Conservation (phyloP, 2,797 vertebrate genomes). For the Lagorchestes hirsutus region DNA sequence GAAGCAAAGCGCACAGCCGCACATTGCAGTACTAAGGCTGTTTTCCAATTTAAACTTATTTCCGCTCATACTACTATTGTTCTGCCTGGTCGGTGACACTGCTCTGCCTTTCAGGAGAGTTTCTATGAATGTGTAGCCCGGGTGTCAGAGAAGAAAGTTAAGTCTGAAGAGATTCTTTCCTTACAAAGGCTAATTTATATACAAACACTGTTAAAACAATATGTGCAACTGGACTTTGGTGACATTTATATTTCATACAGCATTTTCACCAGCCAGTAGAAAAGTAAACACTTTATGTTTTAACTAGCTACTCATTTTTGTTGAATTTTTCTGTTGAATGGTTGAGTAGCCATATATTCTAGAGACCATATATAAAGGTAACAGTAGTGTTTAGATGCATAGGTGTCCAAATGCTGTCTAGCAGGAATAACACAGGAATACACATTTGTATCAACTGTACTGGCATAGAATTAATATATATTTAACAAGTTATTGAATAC, state of each 20-base stretch:
- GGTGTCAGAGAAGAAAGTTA: neutral
- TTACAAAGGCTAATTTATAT: neutral
- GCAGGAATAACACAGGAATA: neutral
- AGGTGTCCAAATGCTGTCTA: neutral
- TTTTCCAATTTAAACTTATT: neutral
- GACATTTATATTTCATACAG: neutral
- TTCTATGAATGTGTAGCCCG: neutral
- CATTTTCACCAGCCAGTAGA: neutral
- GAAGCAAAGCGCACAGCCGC: neutral
- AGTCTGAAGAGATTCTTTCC: neutral
- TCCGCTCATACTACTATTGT: neutral
- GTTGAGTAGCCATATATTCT: neutral
- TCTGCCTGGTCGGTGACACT: neutral
- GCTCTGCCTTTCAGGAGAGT: neutral
- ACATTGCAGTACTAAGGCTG: neutral
- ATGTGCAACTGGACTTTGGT: neutral
- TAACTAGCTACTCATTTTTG: neutral
- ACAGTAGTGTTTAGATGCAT: neutral
- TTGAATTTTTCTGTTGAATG: neutral
- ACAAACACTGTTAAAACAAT: neutral
- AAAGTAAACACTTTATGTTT: neutral
- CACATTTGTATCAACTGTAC: neutral
- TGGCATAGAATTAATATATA: neutral
- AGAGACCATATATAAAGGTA: neutral
- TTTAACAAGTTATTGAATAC: neutral